Evolutionary conservation across 35 echinoderm and acorn worm species (phyloP).

Genomic region (Lytechinus pictus): DNA sequence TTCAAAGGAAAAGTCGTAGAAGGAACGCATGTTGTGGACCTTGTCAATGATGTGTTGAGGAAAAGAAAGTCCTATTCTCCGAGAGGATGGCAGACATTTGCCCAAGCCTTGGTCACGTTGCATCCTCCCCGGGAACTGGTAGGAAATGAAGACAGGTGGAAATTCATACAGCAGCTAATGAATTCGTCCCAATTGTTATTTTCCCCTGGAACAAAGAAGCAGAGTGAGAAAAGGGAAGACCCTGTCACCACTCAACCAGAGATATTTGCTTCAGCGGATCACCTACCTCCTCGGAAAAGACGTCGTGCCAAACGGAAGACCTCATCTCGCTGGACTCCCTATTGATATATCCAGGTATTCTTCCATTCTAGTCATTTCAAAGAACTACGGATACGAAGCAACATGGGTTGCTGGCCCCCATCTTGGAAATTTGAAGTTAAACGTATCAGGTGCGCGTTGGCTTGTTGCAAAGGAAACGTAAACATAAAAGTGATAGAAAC

Average conservation of each 20-base stretch:
- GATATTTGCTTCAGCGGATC: not conserved
- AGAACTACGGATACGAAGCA: not conserved
- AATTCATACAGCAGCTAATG: not conserved
- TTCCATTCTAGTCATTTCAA: not conserved
- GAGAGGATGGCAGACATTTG: conserved; percentile 47
- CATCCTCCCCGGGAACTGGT: conserved; percentile 46
- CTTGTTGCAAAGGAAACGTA: conserved; percentile 50
- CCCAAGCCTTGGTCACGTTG: not conserved
- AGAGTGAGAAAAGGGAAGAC: not conserved
- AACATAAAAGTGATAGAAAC: conserved; percentile 34
- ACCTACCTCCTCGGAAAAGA: not conserved
- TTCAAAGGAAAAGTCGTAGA: not conserved
- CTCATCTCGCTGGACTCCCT: conserved; percentile 27
- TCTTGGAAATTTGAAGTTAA: not conserved
- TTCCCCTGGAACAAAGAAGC: not conserved
- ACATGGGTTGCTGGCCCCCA: conserved; percentile 63
- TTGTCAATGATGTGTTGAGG: conserved; percentile 51
- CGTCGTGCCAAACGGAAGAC: not conserved
- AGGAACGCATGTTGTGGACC: conserved; percentile 21
- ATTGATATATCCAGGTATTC: not conserved
- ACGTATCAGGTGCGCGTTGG: conserved; percentile 32
- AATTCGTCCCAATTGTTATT: no score
- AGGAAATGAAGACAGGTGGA: conserved; percentile 40
- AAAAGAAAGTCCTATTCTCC: conserved; percentile 36
- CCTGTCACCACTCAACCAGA: not conserved